Conservation (phyloP, 2,888 invertebrate genomes). For the Latrodectus hesperus region DNA sequence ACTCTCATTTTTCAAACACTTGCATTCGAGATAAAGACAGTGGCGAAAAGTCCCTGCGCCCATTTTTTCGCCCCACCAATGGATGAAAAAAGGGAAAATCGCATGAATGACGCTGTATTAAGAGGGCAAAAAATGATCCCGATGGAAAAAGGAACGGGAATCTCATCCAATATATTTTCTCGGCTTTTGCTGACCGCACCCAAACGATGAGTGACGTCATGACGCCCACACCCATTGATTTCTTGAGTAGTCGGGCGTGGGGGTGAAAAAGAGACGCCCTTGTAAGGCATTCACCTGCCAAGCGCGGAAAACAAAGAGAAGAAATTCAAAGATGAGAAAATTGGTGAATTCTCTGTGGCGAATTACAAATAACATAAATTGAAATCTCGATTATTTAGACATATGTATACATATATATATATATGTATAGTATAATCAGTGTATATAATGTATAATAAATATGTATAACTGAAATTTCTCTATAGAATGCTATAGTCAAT, state of each 20-base stretch:
- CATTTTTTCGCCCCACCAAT: background rate
- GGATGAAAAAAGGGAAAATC: background rate
- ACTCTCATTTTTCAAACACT: slow-evolving; percentile 23
- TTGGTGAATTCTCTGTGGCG: too few relatives aligned
- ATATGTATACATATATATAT: too few relatives aligned
- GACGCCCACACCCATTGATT: slow-evolving; percentile 65
- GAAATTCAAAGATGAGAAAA: too few relatives aligned
- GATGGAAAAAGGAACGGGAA: background rate
- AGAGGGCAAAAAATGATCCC: background rate
- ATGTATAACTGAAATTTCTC: too few relatives aligned
- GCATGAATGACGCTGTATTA: slow-evolving; percentile 2
- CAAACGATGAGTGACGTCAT: slow-evolving; percentile 59
- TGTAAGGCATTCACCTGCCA: slow-evolving; percentile 30
- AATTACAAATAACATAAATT: too few relatives aligned
- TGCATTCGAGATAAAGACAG: slow-evolving; percentile 14
- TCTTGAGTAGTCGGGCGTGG: slow-evolving; percentile 16
- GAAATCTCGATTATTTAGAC: too few relatives aligned
- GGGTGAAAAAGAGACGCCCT: slow-evolving; percentile 24
- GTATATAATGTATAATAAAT: too few relatives aligned
- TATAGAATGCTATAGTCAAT: too few relatives aligned
- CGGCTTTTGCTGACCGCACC: slow-evolving; percentile 44
- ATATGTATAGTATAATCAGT: too few relatives aligned
- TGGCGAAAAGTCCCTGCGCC: background rate
- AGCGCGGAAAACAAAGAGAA: too few relatives aligned
- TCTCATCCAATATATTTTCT: background rate